Conservation (phyloP, 2,113 vertebrate genomes). For the Neogobius melanostomus region DNA sequence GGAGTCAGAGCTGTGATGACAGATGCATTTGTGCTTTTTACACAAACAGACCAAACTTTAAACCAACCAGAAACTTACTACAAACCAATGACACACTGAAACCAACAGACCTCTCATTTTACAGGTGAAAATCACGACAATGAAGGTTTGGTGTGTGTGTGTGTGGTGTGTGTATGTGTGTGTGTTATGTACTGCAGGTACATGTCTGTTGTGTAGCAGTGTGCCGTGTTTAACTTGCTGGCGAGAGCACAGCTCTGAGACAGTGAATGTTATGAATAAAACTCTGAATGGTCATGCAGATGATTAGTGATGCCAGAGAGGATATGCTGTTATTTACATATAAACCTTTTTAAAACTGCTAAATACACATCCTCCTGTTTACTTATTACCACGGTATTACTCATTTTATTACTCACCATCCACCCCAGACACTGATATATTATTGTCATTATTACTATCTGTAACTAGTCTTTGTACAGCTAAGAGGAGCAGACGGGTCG, state of each 20-base stretch:
- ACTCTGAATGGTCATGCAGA: constrained; percentile 71
- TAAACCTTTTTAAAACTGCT: constrained; percentile 69
- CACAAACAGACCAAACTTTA: constrained; percentile 63
- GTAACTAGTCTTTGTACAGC: constrained; percentile 80
- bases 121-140: constrained; percentile 46
- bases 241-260: constrained; percentile 70
- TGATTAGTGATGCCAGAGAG: constrained; percentile 71
- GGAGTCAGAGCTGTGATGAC: constrained; percentile 29
- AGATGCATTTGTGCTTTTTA: constrained; percentile 65
- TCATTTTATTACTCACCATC: constrained; percentile 74
- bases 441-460: constrained; percentile 79
- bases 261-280: constrained; percentile 58
- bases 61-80: constrained; percentile 56
- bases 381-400: constrained; percentile 56
- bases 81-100: constrained; percentile 57
- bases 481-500: constrained; percentile 63
- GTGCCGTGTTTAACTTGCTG: constrained; percentile 20
- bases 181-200: constrained; percentile 44
- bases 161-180: constrained; percentile 35
- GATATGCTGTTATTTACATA: constrained; percentile 75
- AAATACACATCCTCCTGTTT: constrained; percentile 72
- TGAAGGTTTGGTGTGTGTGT: constrained; percentile 43
- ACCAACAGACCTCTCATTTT: constrained; percentile 47
- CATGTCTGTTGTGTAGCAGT: constrained; percentile 25
- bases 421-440: constrained; percentile 79